Evolutionary conservation across 2,113 vertebrate genomes (phyloP), one percentile per base, ranked within the genome.

Genomic region (Xenus cinereus): DNA sequence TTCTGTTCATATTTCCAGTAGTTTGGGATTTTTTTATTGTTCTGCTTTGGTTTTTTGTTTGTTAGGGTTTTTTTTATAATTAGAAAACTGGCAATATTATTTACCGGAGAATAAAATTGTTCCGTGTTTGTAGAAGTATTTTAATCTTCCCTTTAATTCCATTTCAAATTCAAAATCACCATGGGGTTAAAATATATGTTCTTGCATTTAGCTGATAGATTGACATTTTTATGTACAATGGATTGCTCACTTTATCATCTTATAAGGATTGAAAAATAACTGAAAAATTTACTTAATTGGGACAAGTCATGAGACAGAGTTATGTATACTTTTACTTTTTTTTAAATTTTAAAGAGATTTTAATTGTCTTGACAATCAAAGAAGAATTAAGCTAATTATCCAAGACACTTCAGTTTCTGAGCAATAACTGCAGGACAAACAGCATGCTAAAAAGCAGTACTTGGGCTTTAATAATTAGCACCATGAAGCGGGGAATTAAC

Each of bases 331-430:
- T 71, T 4, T 27, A 16, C 26, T 53, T 37, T 32, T 71, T 63
- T n/a, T 12, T 26, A 5, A n/a, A 16, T 11, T 35, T 54, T 5
- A 39, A 46, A 46, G 59, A 66, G 5, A 72, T 67, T 79, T 39
- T 50, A 74, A 48, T 59, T 53, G 19, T 45, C 26, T 41, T 92
- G n/a, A 86, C 15, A 37, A 39, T 54, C 39, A 76, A 76, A 76
- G 79, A 81, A 75, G 21, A 81, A 72, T 73, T 83, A 56, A 51
- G n/a, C 45, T 81, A 81, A 77, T 82, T 78, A 85, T 63, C 41
- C 27, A 41, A 51, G 41, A 76, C 43, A 73, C 9, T 86, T 57
- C 14, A 5, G 48, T 57, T 82, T 87, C 45, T 64, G 7, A 62
- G 50, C 37, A 69, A 23, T 51, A 82, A 79, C 4, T 78, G 66